phyloP scores from a whole-genome alignment of 2,113 vertebrate species.

The Cariama cristata region DNA sequence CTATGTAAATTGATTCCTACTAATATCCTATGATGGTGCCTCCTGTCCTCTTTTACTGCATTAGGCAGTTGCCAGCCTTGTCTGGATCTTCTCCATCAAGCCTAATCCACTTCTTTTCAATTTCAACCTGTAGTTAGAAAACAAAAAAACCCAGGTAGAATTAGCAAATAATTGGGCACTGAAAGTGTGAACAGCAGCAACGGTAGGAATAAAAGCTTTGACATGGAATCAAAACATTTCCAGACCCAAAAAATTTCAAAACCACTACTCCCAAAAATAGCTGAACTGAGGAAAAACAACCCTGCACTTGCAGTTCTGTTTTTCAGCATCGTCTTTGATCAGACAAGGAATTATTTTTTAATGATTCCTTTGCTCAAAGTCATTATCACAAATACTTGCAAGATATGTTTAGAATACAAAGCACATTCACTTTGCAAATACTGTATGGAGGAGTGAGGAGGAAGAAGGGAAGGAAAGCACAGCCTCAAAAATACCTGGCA shows the following conservation, averaged over 20 bases:
- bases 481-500: conserved; percentile 82
- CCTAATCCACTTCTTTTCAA: conserved; percentile 94
- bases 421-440: not conserved
- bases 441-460: not conserved
- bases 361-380: not conserved
- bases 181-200: not conserved
- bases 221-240: conserved; percentile 1
- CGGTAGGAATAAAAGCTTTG: not conserved
- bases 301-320: not conserved
- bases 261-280: not conserved
- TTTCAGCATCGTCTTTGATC: not conserved
- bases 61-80: conserved; percentile 83
- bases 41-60: conserved; percentile 76
- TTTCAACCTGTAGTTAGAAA: conserved; percentile 86
- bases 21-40: not conserved
- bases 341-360: conserved; percentile 29
- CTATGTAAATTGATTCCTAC: conserved; percentile 17
- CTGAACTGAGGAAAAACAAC: not conserved
- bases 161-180: not conserved
- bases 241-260: conserved; percentile 1
- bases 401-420: not conserved
- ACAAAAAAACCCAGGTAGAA: not conserved
- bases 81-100: conserved; percentile 85
- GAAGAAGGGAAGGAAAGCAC: not conserved
- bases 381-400: not conserved